phyloP scores from a whole-genome alignment of 2,797 vertebrate genomes.

The Staurois parvus region DNA sequence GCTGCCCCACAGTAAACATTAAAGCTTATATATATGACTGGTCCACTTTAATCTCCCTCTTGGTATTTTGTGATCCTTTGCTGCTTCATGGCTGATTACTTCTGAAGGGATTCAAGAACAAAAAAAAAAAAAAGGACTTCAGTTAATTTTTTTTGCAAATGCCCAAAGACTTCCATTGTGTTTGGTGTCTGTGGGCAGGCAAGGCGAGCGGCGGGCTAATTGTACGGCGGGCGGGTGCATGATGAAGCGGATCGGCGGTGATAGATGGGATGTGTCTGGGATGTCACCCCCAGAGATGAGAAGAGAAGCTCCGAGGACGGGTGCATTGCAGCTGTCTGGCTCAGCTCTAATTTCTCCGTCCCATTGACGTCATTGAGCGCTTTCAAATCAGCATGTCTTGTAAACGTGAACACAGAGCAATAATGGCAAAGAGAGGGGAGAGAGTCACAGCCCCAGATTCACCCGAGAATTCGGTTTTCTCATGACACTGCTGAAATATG shows the following conservation, averaged over 20 bases:
- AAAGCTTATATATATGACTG: too few species aligned
- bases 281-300: constrained; percentile 71
- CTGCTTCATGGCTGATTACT: neutral
- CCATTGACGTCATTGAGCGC: constrained; percentile 77
- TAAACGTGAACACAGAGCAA: constrained; percentile 66
- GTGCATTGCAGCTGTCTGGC: constrained; percentile 71
- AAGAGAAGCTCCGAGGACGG: constrained; percentile 67
- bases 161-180: neutral
- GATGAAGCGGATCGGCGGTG: constrained; percentile 67
- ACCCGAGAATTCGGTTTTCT: constrained; percentile 48
- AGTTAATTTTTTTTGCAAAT: neutral
- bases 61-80: too few species aligned
- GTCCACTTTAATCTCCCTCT: too few species aligned
- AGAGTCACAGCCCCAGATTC: constrained; percentile 57
- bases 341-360: constrained; percentile 70
- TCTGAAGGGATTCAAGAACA: neutral
- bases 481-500: neutral
- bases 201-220: constrained; percentile 54
- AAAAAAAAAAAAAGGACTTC: too few species aligned
- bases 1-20: too few species aligned
- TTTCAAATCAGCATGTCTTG: constrained; percentile 68
- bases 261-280: constrained; percentile 72
- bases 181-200: neutral
- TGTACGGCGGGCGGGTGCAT: constrained; percentile 59
- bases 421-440: constrained; percentile 49